Evolutionary conservation across 2,888 invertebrate species (phyloP).

Genomic region (Heterodera filipjevi): DNA sequence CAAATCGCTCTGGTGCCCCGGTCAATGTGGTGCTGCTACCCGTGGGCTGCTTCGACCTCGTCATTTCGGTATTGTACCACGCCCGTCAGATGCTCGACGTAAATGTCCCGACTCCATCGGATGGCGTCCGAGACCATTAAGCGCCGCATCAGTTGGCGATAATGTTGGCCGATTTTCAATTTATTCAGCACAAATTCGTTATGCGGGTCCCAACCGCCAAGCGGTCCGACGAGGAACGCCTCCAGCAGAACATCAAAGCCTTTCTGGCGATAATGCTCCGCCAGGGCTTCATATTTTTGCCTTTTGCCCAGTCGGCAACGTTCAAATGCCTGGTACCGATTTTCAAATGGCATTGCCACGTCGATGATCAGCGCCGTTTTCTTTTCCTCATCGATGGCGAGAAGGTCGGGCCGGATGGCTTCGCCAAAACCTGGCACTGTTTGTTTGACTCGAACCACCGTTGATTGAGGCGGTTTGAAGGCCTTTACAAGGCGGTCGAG

Average conservation of each 20-base stretch:
- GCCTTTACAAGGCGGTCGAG: constrained; percentile 3
- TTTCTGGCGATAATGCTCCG: constrained; percentile 66
- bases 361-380: constrained; percentile 24
- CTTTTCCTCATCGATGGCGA: not conserved
- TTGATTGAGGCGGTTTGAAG: not conserved
- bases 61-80: constrained; percentile 44
- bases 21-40: not conserved
- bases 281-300: constrained; percentile 59
- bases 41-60: not conserved
- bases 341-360: constrained; percentile 21
- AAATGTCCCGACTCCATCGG: constrained; percentile 63
- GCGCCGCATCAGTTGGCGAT: constrained; percentile 50
- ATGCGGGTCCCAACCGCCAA: constrained; percentile 61
- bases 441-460: not conserved
- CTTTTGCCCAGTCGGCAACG: constrained; percentile 11
- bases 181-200: constrained; percentile 53
- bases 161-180: constrained; percentile 39
- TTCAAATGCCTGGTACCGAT: constrained; percentile 8
- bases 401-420: constrained; percentile 47
- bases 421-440: constrained; percentile 47
- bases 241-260: constrained; percentile 54
- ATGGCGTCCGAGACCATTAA: constrained; percentile 38
- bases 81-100: constrained; percentile 62
- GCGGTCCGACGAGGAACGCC: constrained; percentile 60
- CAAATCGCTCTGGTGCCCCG: not conserved